These are phyloP conservation scores for Eciton burchellii DNA, from an alignment of 1,140 invertebrate genomes.

Conservation along the genomic window DNA sequence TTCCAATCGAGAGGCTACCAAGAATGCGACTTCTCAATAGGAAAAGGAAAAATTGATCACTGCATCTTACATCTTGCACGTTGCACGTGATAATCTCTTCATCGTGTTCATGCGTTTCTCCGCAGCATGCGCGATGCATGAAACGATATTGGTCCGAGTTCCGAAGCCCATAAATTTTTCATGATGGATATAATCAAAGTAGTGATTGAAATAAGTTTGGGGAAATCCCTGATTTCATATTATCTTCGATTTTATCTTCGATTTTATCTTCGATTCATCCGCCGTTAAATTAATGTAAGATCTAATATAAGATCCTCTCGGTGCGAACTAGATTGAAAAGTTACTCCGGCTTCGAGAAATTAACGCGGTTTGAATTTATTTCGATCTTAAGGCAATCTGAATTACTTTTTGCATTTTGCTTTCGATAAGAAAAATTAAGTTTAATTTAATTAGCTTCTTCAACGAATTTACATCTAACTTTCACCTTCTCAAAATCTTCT, in stretches of 20 bases:
- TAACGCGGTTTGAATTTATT: too few relatives aligned
- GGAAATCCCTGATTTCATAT: background rate
- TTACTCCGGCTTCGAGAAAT: too few relatives aligned
- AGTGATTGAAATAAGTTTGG: background rate
- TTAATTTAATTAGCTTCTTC: background rate
- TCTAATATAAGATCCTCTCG: too few relatives aligned
- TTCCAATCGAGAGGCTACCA: constrained; percentile 33
- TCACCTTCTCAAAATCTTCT: background rate
- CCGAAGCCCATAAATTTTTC: background rate
- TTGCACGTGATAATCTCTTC: background rate
- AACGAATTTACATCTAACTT: background rate
- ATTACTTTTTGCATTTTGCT: too few relatives aligned
- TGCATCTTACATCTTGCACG: constrained; percentile 3
- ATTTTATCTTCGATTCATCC: too few relatives aligned
- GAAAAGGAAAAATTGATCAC: background rate
- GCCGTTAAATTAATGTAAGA: too few relatives aligned
- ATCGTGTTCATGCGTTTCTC: background rate
- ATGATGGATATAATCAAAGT: too few relatives aligned
- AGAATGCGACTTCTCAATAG: constrained; percentile 1
- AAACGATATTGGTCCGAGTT: background rate
- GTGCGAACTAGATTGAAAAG: too few relatives aligned
- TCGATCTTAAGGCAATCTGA: too few relatives aligned
- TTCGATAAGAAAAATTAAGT: too few relatives aligned
- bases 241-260: too few relatives aligned
- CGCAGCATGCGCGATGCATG: too few relatives aligned